phyloP scores from a whole-genome alignment of 2,797 vertebrate genomes.

The Esox lucius region DNA sequence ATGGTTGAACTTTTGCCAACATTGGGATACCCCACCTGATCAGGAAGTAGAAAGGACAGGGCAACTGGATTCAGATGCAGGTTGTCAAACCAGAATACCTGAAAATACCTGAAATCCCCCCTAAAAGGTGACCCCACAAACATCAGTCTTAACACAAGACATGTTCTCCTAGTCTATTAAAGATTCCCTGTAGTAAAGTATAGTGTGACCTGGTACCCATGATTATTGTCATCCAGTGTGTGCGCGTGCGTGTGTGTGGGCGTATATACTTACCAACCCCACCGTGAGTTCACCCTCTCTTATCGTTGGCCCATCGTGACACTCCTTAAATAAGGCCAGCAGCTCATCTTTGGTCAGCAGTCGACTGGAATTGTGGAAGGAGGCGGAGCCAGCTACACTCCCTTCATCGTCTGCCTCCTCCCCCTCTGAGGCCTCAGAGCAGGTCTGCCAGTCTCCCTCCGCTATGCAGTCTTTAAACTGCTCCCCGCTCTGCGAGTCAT shows the following conservation, averaged over 20 bases:
- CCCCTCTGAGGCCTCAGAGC: conserved; percentile 67
- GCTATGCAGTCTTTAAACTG: conserved; percentile 66
- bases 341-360: conserved; percentile 87
- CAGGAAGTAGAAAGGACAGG: not conserved
- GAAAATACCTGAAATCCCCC: no score
- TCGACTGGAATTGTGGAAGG: conserved; percentile 81
- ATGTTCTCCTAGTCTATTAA: not conserved
- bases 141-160: not conserved
- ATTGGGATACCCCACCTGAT: conserved; percentile 96
- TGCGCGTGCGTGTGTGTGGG: not conserved
- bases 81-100: not conserved
- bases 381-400: not conserved
- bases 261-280: conserved; percentile 83
- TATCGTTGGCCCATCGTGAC: conserved; percentile 75
- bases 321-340: conserved; percentile 79
- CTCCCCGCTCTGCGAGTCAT: conserved; percentile 61
- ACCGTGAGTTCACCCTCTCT: conserved; percentile 88
- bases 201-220: no score
- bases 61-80: not conserved
- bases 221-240: not conserved
- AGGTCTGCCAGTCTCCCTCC: conserved; percentile 73
- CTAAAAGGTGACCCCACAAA: not conserved
- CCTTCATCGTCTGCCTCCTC: conserved; percentile 52
- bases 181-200: no score
- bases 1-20: conserved; percentile 99